Conservation (phyloP, 2,888 invertebrate species). For the Leptinotarsa tumamoca region DNA sequence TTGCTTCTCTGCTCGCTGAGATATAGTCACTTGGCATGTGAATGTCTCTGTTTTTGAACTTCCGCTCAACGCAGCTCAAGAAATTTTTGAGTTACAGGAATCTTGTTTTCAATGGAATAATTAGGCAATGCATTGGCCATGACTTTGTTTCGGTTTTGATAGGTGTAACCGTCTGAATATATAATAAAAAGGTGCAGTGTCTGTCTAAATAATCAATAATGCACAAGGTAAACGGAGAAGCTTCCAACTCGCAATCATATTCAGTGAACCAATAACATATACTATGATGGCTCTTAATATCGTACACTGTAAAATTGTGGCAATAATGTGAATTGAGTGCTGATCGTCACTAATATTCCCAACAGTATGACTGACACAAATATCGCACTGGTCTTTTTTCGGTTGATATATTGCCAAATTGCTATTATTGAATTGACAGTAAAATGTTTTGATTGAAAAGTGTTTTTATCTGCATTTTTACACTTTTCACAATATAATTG, state of each 20-base stretch:
- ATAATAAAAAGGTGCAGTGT: not conserved
- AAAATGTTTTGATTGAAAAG: too few species aligned
- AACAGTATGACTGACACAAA: too few species aligned
- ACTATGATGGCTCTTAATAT: constrained; percentile 4
- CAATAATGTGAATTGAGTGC: too few species aligned
- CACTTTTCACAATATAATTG: too few species aligned
- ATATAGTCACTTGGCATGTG: constrained; percentile 24
- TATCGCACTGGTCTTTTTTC: too few species aligned
- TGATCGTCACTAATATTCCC: too few species aligned
- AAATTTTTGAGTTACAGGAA: constrained; percentile 36
- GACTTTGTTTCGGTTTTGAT: constrained; percentile 18
- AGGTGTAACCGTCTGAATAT: constrained; percentile 19
- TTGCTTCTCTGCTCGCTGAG: constrained; percentile 16
- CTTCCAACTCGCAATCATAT: not conserved
- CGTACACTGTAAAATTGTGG: constrained; percentile 21
- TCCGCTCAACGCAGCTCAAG: constrained; percentile 21
- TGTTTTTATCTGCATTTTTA: too few species aligned
- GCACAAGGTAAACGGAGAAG: constrained; percentile 1
- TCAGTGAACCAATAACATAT: constrained; percentile 15
- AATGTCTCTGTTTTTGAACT: constrained; percentile 14
- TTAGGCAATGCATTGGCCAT: constrained; percentile 9
- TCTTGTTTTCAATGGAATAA: constrained; percentile 16
- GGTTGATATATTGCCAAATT: too few species aligned
- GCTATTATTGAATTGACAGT: too few species aligned
- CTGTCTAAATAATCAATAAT: not conserved